Base-by-base conservation (phyloP, 1,140 invertebrate genomes). In the Ganaspis sp. region DNA sequence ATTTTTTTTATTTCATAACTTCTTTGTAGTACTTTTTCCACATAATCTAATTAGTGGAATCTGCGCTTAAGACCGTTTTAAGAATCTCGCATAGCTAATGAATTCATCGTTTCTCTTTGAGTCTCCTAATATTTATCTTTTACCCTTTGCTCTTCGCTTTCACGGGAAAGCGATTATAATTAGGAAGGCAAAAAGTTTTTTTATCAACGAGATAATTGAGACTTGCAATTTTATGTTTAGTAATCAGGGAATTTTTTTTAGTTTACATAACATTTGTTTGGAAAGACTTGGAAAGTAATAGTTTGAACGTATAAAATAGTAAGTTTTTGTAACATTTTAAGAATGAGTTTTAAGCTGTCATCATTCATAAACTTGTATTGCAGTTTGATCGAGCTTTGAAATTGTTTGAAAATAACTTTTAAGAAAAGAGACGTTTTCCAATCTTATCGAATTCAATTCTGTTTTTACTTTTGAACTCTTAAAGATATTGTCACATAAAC, bases 61-160 rank as follows among this genome's bases (percentile, higher is more conserved):
- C 19, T 26, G 9, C 9, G 54, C 54, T 26, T 12, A 58, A 58
- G 54, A 15, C 21, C 54, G 54, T 58, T 58, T 58, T 26, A 58
- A 26, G 21, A 26, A 58, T 58, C 9, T 58, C 21, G 54, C 54
- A 58, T 58, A 58, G 54, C 54, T 58, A 58, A 58, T 58, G 54
- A 58, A 58, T 58, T 58, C 54, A 58, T 26, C 54, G 21, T 26
- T 12, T 58, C 54, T 26, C 54, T 58, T 58, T 58, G 23, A 26
- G 54, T 58, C 49, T 17, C 26, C 54, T 58, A 58, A 58, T 58
- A 58, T 58, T 58, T 58, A 26, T 58, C 54, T 58, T 58, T 12
- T 4, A 58, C 23, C 54, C 11, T 58, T 26, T 58, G 19, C 54
- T 58, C 54, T 58, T 19, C 26, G 21, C 9, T 58, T 58, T 11